phyloP scores from a whole-genome alignment of 2,113 vertebrate species.

The Heliornis fulica region DNA sequence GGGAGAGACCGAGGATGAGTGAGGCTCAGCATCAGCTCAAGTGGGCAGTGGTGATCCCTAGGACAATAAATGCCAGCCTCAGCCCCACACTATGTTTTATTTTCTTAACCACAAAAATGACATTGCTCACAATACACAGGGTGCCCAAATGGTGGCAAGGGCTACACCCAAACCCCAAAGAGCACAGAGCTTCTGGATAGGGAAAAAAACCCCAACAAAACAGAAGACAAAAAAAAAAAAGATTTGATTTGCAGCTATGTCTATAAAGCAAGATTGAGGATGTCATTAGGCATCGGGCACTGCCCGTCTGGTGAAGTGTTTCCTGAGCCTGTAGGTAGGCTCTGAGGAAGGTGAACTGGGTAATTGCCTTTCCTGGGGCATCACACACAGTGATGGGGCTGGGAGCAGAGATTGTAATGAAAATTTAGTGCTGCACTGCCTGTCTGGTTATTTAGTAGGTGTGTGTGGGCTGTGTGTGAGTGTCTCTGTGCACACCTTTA shows the following conservation, averaged over 20 bases:
- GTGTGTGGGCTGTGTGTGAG: not conserved
- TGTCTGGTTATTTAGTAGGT: not conserved
- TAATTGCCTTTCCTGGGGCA: slow-evolving; percentile 55
- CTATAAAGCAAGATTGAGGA: slow-evolving; percentile 16
- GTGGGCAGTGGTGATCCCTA: not conserved
- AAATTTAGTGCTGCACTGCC: not conserved
- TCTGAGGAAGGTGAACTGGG: slow-evolving; percentile 19
- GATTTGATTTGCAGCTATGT: not conserved
- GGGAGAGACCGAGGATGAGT: not conserved
- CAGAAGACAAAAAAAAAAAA: not conserved
- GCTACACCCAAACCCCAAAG: not conserved
- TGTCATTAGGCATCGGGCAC: slow-evolving; percentile 1
- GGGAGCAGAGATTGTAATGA: not conserved
- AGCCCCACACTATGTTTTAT: not conserved
- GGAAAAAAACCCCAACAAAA: too few species aligned
- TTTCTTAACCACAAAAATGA: not conserved
- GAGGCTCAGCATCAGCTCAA: not conserved
- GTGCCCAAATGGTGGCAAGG: not conserved
- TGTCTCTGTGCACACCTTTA: not conserved
- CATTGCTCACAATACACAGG: not conserved
- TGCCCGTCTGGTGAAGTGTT: not conserved
- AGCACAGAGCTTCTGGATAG: too few species aligned
- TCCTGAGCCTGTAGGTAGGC: slow-evolving; percentile 16
- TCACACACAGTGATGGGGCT: not conserved
- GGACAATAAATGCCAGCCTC: not conserved